Evolutionary conservation across 2,888 invertebrate species (phyloP).

Genomic region (Priocnemis perturbator): DNA sequence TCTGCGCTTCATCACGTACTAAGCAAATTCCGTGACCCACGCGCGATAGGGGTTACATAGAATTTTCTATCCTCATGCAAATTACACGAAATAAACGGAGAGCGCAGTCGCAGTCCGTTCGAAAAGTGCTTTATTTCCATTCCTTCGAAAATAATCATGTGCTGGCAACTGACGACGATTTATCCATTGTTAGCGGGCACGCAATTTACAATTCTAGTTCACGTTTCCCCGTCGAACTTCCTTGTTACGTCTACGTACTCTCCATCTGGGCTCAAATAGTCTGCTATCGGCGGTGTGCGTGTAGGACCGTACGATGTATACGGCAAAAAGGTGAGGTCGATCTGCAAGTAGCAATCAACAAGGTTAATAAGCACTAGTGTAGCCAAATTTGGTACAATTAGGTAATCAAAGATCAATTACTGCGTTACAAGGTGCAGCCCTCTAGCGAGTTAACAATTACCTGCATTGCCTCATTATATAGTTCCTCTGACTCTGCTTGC

Average conservation of each 20-base stretch:
- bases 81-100: no score
- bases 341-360: constrained; percentile 74
- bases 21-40: background rate
- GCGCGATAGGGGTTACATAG: background rate
- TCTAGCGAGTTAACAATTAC: no score
- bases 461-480: constrained; percentile 91
- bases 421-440: no score
- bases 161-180: no score
- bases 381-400: no score
- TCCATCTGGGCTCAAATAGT: constrained; percentile 91
- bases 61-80: background rate
- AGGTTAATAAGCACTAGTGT: no score
- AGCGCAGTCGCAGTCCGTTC: no score
- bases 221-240: constrained; percentile 74
- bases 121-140: no score
- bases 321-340: constrained; percentile 84
- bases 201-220: no score
- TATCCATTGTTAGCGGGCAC: no score
- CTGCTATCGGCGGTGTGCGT: constrained; percentile 88
- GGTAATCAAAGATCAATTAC: no score
- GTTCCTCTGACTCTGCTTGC: constrained; percentile 86
- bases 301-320: constrained; percentile 84
- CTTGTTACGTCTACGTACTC: constrained; percentile 90
- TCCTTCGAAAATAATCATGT: no score
- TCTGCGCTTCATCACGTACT: constrained; percentile 4